Percentiles rank a stretch among this genome's conserved stretches.
Conservation (phyloP, 2,797 vertebrate genomes). For the Acanthopagrus latus region DNA sequence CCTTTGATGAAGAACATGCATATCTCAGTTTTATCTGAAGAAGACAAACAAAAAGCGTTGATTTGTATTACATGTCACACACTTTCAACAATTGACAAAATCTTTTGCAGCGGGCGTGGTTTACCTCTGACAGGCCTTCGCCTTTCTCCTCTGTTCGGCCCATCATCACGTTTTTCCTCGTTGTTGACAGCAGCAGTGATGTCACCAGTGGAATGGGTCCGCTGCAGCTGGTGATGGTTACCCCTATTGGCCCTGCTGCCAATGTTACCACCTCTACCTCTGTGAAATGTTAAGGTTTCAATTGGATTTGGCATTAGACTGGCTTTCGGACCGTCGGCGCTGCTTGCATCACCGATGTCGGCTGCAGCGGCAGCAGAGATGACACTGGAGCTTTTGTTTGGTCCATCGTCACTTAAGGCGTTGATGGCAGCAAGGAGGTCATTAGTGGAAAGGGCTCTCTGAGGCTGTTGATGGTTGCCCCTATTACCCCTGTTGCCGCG, state of each 20-base stretch:
- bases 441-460: neutral
- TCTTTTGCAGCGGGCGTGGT: neutral
- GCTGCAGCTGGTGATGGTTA: neutral
- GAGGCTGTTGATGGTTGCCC: rapidly evolving
- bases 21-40: conserved; percentile 83
- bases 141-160: neutral
- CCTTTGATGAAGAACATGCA: conserved; percentile 85
- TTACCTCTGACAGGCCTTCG: conserved; percentile 47
- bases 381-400: neutral
- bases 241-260: neutral
- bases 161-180: neutral
- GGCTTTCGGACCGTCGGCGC: neutral
- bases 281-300: neutral
- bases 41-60: conserved; percentile 9
- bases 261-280: neutral
- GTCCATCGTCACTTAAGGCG: rapidly evolving
- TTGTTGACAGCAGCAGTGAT: rapidly evolving
- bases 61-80: neutral
- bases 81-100: neutral
- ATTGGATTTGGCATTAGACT: rapidly evolving
- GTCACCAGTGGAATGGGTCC: neutral
- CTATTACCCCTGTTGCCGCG: neutral
- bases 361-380: neutral
- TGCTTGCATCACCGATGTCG: neutral
- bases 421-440: neutral